These are phyloP conservation scores for Cryptus viduatorius DNA, from an alignment of 2,888 invertebrate species.

Conservation along the genomic window DNA sequence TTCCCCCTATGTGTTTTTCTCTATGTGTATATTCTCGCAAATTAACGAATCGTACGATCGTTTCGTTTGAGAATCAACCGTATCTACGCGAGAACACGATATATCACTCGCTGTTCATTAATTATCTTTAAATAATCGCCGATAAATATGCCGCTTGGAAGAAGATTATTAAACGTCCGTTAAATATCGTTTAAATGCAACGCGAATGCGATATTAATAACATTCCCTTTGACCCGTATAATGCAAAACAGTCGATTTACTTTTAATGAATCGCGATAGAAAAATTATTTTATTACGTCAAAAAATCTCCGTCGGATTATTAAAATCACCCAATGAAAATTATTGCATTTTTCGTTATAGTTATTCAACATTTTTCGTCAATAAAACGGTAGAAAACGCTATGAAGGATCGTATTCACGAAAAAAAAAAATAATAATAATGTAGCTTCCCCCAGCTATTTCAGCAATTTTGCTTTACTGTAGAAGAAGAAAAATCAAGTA, in stretches of 20 bases:
- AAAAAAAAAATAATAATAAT: background rate
- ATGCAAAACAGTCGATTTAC: no score
- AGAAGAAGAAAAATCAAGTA: background rate
- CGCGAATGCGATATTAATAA: background rate
- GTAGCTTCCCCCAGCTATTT: background rate
- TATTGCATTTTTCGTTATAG: no score
- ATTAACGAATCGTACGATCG: constrained; percentile 52
- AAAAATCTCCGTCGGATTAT: no score
- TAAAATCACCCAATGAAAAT: no score
- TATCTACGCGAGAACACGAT: background rate
- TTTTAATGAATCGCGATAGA: no score
- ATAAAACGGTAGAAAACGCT: no score
- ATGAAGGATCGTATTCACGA: no score
- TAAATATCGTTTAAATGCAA: background rate
- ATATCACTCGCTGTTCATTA: background rate
- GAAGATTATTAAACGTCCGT: background rate
- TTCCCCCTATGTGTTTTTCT: constrained; percentile 20
- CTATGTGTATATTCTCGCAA: constrained; percentile 33
- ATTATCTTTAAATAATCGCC: constrained; percentile 5
- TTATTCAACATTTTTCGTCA: no score
- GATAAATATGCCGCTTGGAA: background rate
- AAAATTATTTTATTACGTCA: no score
- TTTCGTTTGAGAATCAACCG: constrained; percentile 50
- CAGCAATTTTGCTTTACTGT: background rate
- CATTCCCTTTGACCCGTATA: background rate